A percentile compares a stretch with the other conserved stretches of the same genome.
Evolutionary conservation across 2,797 vertebrate species (phyloP).

Genomic region (Serranus cabrilla): DNA sequence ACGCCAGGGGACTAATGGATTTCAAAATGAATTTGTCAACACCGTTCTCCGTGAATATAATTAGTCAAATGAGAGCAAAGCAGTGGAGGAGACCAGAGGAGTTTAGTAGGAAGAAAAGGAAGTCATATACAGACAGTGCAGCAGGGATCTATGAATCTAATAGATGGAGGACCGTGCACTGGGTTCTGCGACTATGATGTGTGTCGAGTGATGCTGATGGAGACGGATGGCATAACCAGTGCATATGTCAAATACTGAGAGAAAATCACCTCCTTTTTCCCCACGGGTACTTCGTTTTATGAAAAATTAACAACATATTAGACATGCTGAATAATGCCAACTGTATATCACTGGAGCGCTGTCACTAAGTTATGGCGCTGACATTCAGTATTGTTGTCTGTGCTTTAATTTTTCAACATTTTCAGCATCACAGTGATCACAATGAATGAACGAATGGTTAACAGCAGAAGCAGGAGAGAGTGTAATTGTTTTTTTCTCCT

Average conservation of each 20-base stretch:
- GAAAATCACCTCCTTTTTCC: slow-evolving; percentile 27
- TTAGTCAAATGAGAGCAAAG: slow-evolving; percentile 82
- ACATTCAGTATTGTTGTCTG: slow-evolving; percentile 12
- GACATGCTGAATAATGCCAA: slow-evolving; percentile 38
- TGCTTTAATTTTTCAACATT: slow-evolving; percentile 24
- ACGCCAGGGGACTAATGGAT: slow-evolving; percentile 87
- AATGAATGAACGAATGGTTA: slow-evolving; percentile 1
- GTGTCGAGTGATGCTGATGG: slow-evolving; percentile 28
- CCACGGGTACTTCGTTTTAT: slow-evolving; percentile 14
- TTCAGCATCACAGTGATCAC: neutral
- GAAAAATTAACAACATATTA: slow-evolving; percentile 50
- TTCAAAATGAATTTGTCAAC: slow-evolving; percentile 89
- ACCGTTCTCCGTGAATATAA: slow-evolving; percentile 82
- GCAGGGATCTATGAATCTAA: slow-evolving; percentile 11
- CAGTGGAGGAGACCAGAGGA: slow-evolving; percentile 60
- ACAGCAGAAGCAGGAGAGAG: slow-evolving; percentile 1
- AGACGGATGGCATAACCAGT: slow-evolving; percentile 43
- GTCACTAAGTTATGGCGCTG: slow-evolving; percentile 22
- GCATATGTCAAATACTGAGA: slow-evolving; percentile 42
- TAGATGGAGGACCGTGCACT: slow-evolving; percentile 18
- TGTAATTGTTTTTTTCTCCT: neutral
- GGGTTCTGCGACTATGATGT: slow-evolving; percentile 8
- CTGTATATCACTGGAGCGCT: slow-evolving; percentile 26
- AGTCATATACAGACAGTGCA: slow-evolving; percentile 20
- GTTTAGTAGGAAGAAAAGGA: slow-evolving; percentile 54